A percentile compares a stretch with the other conserved stretches of the same genome.
These are phyloP conservation scores for Tolypeutes matacus DNA, from an alignment of 2,797 vertebrate genomes.

Conservation along the genomic window DNA sequence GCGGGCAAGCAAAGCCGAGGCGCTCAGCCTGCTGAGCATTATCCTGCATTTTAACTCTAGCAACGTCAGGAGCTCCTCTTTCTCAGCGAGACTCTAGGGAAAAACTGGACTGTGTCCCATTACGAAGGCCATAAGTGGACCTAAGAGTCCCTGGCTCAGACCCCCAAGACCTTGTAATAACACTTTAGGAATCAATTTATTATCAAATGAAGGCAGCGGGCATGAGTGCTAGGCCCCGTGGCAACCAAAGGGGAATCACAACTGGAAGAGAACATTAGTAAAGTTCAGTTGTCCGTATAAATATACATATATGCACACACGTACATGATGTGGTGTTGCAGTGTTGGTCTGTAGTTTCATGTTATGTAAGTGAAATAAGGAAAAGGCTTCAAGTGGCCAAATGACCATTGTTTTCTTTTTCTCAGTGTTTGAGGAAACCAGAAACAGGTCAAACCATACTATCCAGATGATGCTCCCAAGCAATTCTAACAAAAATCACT, in stretches of 20 bases:
- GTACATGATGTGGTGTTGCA: fast-evolving
- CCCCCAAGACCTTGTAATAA: constrained; percentile 82
- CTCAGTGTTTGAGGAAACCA: constrained; percentile 72
- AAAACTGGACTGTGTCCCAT: constrained; percentile 82
- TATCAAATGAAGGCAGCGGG: constrained; percentile 76
- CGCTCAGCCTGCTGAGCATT: constrained; percentile 82
- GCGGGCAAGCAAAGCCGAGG: constrained; percentile 71
- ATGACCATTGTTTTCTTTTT: constrained; percentile 48
- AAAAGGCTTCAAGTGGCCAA: constrained; percentile 56
- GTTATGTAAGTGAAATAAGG: neutral
- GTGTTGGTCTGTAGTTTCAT: fast-evolving
- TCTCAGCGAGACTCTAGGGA: constrained; percentile 75
- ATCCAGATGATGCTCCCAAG: constrained; percentile 80
- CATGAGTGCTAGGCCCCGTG: constrained; percentile 61
- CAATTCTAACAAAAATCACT: constrained; percentile 77
- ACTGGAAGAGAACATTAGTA: neutral
- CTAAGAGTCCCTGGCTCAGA: constrained; percentile 76
- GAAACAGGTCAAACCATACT: constrained; percentile 68
- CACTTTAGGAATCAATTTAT: constrained; percentile 80
- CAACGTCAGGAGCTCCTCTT: constrained; percentile 86
- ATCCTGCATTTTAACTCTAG: constrained; percentile 86
- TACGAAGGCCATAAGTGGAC: constrained; percentile 82
- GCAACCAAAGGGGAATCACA: constrained; percentile 69
- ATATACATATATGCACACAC: neutral
- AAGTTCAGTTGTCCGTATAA: constrained; percentile 44